These are phyloP conservation scores for Yponomeuta evonymella DNA, from an alignment of 2,888 invertebrate genomes.

Conservation along the genomic window DNA sequence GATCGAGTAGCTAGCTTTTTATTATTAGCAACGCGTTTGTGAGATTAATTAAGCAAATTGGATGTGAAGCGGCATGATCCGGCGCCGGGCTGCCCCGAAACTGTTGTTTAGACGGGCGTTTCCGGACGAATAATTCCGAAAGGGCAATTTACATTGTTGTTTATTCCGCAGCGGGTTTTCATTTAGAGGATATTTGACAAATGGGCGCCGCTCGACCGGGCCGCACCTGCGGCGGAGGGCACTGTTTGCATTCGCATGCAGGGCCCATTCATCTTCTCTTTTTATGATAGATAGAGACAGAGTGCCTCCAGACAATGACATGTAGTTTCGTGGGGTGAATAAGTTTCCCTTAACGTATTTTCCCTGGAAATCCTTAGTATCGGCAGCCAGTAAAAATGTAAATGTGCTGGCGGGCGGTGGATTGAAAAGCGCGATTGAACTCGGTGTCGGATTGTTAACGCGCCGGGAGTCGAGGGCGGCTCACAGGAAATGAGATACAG, in stretches of 20 bases:
- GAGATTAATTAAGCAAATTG: slow-evolving; percentile 11
- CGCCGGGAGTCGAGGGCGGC: neutral
- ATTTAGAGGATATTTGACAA: slow-evolving; percentile 12
- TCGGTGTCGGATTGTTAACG: neutral
- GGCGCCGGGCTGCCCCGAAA: neutral
- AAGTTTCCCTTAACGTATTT: neutral
- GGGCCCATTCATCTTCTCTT: neutral
- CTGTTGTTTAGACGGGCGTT: neutral
- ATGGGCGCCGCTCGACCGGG: slow-evolving; percentile 4
- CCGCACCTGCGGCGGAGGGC: slow-evolving; percentile 4
- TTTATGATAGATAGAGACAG: neutral
- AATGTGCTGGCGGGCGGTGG: neutral
- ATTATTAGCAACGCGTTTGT: neutral
- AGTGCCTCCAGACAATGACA: neutral
- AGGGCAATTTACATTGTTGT: slow-evolving; percentile 9
- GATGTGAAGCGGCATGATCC: slow-evolving; percentile 2
- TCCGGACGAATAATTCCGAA: slow-evolving; percentile 6
- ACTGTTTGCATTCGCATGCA: neutral
- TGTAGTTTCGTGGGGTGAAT: neutral
- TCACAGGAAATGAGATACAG: slow-evolving; percentile 1
- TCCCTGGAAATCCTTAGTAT: neutral
- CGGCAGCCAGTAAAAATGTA: slow-evolving; percentile 2
- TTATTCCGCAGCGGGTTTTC: slow-evolving; percentile 1
- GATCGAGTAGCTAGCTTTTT: neutral
- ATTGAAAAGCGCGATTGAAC: slow-evolving; percentile 1